These are phyloP conservation scores for Galaxias olidus DNA, from an alignment of 2,797 vertebrate species.

Conservation along the genomic window DNA sequence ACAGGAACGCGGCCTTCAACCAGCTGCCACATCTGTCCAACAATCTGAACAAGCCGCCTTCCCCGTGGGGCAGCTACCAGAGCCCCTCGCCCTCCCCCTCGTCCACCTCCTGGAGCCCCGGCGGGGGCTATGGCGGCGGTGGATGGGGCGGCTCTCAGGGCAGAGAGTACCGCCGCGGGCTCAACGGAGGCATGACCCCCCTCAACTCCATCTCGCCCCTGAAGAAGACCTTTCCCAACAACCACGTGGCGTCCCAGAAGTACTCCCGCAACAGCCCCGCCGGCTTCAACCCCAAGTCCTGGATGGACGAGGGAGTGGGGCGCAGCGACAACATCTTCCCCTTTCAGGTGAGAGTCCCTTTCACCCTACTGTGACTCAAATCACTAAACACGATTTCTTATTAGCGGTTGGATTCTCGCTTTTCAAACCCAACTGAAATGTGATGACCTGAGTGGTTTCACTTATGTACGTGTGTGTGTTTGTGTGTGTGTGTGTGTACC, in stretches of 20 bases:
- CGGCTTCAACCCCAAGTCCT: conserved; percentile 96
- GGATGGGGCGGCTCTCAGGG: conserved; percentile 95
- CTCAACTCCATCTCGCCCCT: conserved; percentile 98
- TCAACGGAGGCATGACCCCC: conserved; percentile 94
- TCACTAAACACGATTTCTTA: no score
- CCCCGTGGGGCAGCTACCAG: conserved; percentile 98
- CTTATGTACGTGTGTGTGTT: no score
- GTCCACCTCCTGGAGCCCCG: conserved; percentile 94
- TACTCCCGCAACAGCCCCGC: conserved; percentile 91
- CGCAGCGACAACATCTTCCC: conserved; percentile 97
- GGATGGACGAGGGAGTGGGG: conserved; percentile 96
- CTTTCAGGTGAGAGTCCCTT: conserved; percentile 86
- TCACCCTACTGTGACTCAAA: no score
- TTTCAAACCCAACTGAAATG: no score
- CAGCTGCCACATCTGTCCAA: conserved; percentile 98
- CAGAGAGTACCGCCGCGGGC: conserved; percentile 93
- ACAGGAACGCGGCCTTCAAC: conserved; percentile 93
- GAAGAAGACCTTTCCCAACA: conserved; percentile 99
- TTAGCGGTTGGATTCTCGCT: no score
- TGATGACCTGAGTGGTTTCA: no score
- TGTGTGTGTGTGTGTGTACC: no score
- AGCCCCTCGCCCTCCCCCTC: conserved; percentile 95
- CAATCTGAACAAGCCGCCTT: conserved; percentile 97
- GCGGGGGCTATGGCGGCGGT: conserved; percentile 89
- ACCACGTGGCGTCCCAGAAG: conserved; percentile 96